Conservation (phyloP, 2,888 invertebrate genomes). For the Lasioglossum oenotherae region DNA sequence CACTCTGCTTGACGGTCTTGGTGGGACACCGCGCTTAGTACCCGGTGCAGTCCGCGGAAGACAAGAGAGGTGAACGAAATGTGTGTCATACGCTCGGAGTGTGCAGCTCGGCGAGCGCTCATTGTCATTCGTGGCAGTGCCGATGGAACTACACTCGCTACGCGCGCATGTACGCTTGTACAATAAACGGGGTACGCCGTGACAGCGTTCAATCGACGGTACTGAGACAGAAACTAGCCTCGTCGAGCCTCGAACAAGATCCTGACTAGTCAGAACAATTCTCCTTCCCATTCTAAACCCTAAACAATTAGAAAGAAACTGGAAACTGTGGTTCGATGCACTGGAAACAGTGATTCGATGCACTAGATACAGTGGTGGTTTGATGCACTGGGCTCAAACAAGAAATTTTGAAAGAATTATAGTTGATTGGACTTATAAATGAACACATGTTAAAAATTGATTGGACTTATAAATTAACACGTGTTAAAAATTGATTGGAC, state of each 20-base stretch:
- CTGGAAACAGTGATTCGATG: no score
- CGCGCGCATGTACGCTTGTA: slow-evolving; percentile 34
- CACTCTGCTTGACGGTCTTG: background rate
- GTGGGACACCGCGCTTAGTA: slow-evolving; percentile 38
- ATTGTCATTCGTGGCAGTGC: slow-evolving; percentile 70
- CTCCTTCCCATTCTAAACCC: background rate
- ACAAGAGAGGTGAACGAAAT: slow-evolving; percentile 74
- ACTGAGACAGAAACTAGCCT: slow-evolving; percentile 15
- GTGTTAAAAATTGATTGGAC: no score
- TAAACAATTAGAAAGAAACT: background rate
- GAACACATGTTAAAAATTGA: no score
- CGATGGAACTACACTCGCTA: slow-evolving; percentile 58
- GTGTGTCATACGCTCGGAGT: slow-evolving; percentile 73
- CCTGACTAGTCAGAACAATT: slow-evolving; percentile 54
- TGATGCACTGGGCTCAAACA: no score
- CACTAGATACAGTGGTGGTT: no score
- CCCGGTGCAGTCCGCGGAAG: slow-evolving; percentile 60
- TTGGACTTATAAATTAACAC: no score
- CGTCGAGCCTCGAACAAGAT: slow-evolving; percentile 56
- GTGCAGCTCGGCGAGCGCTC: slow-evolving; percentile 59
- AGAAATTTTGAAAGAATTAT: no score
- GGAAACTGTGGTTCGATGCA: background rate
- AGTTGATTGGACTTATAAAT: no score
- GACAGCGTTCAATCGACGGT: slow-evolving; percentile 49
- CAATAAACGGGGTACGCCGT: slow-evolving; percentile 34